Base-by-base conservation (phyloP, 2,888 invertebrate species). In the Cremastinae sp. region DNA sequence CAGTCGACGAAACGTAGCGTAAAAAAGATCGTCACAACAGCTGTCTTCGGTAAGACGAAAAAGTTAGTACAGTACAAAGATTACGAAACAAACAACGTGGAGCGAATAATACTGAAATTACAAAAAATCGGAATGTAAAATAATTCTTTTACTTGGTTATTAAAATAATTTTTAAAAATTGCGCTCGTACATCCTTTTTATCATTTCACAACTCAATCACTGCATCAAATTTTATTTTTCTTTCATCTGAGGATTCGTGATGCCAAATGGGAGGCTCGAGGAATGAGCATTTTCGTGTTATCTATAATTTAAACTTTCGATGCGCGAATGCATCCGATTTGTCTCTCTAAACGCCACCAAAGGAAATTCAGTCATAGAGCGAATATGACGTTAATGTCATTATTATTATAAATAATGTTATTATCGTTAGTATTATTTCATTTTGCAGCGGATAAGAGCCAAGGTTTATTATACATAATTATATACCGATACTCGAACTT, bases 1-100 rank as follows among this genome's bases (percentile, higher is more conserved):
- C 35, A 43, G 37, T 65, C 73, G 77, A 66, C 49, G 65, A 70
- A 73, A 69, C 64, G 41, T 64, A 74, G 61, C 55, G 56, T 70
- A 53, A 70, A 73, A 73, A 61, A 66, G 28, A 72, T 70, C 14
- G 41, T 59, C 59, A 41, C 10, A 61, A 74, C 59, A 61, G 28
- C 35, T 49, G 49, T 49, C 22, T 49, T 37, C 65, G 51, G 2
- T 7, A 45, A 56, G 71, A 68, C 62, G 28, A 59, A 35, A 68
- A 62, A 51, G 5, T 59, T 49, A 53, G 16, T 37, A 51, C 35
- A n/a, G 61, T 12, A 62, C 14, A 64, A 64, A 53, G 37, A 47
- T 68, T 22, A 53, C 64, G 18, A 47, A 45, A 47, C 35, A 45
- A 71, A 62, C 18, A 39, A 41, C 43, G 43, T 18, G 35, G 14